phyloP scores from a whole-genome alignment of 37 sponge, comb jelly and placozoan genomes.

The Corticium candelabrum region DNA sequence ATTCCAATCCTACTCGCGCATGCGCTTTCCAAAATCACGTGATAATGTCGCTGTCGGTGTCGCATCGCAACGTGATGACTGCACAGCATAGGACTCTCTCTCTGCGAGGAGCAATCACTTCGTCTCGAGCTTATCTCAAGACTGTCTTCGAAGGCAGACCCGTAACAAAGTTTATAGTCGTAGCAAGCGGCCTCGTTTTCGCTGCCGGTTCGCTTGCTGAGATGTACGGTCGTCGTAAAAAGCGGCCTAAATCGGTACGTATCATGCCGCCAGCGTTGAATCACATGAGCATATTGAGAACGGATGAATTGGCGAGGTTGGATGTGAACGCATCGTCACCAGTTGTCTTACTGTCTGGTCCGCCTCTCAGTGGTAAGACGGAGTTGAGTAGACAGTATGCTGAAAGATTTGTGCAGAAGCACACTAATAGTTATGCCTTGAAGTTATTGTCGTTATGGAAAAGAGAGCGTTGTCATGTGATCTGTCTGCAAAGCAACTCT shows the following conservation, averaged over 20 bases:
- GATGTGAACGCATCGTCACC: neutral
- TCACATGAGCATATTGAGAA: neutral
- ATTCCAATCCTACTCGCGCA: too few species aligned
- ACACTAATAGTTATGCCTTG: neutral
- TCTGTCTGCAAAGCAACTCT: neutral
- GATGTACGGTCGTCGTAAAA: neutral
- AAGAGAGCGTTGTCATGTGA: neutral
- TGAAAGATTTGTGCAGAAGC: constrained; percentile 1
- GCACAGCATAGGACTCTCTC: too few species aligned
- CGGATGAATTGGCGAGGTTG: neutral
- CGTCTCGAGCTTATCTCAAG: too few species aligned
- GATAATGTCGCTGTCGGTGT: too few species aligned
- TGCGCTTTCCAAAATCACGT: too few species aligned
- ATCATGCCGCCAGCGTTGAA: neutral
- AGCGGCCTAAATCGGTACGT: neutral
- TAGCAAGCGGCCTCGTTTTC: neutral
- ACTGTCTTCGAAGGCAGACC: neutral
- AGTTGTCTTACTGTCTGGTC: constrained; percentile 34
- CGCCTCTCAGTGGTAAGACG: constrained; percentile 59
- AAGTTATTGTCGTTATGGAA: constrained; percentile 3
- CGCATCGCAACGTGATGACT: too few species aligned
- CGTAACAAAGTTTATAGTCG: neutral
- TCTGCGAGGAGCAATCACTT: too few species aligned
- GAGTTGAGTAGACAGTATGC: constrained; percentile 39
- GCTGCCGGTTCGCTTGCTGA: neutral